Base-by-base conservation (phyloP, 2,113 vertebrate species). In the Burhinus bistriatus region DNA sequence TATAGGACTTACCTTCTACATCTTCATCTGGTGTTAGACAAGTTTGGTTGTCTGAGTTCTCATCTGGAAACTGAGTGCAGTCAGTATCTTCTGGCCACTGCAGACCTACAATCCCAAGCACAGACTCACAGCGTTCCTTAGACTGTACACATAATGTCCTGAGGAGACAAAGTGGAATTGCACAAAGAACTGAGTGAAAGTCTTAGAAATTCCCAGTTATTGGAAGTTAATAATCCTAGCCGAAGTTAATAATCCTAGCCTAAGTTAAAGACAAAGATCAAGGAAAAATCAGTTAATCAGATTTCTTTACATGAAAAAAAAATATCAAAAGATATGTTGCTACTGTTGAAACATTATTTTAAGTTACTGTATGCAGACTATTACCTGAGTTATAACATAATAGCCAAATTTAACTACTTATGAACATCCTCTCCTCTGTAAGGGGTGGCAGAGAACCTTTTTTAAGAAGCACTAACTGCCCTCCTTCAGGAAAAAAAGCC, bases 21-120 rank as follows among this genome's bases (percentile, higher is more conserved):
- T 98, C 99, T 40, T 98, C 98, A 97, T 99, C 98, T 3, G 99
- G 99, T 94, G 99, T 98, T 68, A 99, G 97, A 87, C 99, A 99
- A 45, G 98, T 98, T 52, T 94, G 87, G 92, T 99, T 99, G 27
- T 98, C 98, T 9, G 84, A 97, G 58, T 97, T 99, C 69, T 99
- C 99, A 91, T 99, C 99, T 30, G 99, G 99, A 91, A 99, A 99
- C 87, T 99, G 99, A 71, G 87, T 97, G 49, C 99, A 99, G 79
- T 99, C 99, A 2, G 99, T 99, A 66, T 99, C 99, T 82, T 99
- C 99, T 1, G 99, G 99, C 99, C 99, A 99, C 96, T 99, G 99
- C 58, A 99, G 87, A 42, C 99, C 99, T 94, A 99, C 99, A n/a
- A 99, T 98, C 66, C 98, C 98, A 45, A 99, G 98, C 65, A 99